Base-by-base conservation (phyloP, 1,140 invertebrate genomes). In the Aphelinus atriplicis region DNA sequence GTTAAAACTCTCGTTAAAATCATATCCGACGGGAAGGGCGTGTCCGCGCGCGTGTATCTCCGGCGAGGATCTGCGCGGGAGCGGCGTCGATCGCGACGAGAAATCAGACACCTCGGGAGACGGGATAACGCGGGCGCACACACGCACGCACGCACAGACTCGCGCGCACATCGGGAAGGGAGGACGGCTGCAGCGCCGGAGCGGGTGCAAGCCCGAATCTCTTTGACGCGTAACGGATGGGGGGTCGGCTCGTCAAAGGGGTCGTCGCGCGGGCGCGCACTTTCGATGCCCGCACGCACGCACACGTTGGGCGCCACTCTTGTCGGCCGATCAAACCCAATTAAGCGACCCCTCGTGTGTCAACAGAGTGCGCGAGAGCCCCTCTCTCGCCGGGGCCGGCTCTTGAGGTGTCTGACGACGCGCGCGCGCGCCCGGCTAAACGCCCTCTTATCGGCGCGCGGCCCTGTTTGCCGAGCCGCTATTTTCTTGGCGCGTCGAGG, bases 291-390 rank as follows among this genome's bases (percentile, higher is more conserved):
- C 10, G 9, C 55, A 1, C 7, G 50, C 57, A 57, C 26, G 56
- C 50, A 55, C 47, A 50, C 43, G 60, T 10, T 50, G 42, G 53
- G 60, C 48, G 48, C 55, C 61, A 55, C 63, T 46, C 71, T 67
- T 62, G 65, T 68, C 72, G 26, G 46, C 53, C 66, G 73, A 75
- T 75, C 73, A 70, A 75, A 75, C 67, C 73, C 73, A 75, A 75
- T 75, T 75, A 75, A 65, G 1, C 67, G 61, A 69, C 56, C 61
- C 71, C 66, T 53, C 46, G 53, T n/a, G 50, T 74, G 51, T 68
- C 73, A 67, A 66, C 65, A 61, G 26, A 26, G 26, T 26, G 26
- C 26, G 26, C 26, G 26, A 26, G 26, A 26, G 26, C 26, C 26
- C 26, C 26, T 26, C 26, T 26, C 26, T 26, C 26, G 26, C 26